Conservation (phyloP, 2,888 invertebrate species). For the Agriopis marginaria region DNA sequence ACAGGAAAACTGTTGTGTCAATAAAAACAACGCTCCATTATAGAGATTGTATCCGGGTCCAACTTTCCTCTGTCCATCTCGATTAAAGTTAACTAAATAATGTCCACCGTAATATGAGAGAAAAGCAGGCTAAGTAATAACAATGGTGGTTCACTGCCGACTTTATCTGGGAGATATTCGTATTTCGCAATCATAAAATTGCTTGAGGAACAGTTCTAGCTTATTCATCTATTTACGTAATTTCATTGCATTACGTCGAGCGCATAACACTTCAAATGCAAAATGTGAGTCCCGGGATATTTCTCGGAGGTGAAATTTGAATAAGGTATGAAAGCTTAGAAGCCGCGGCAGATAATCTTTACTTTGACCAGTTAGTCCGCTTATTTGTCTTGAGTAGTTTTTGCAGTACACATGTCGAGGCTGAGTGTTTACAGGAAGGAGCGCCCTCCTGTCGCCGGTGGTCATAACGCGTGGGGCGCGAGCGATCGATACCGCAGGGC, state of each 20-base stretch:
- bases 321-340: constrained; percentile 25
- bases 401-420: constrained; percentile 57
- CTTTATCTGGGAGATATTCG: constrained; percentile 38
- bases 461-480: constrained; percentile 79
- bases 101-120: constrained; percentile 34
- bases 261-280: constrained; percentile 56
- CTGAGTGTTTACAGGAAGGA: constrained; percentile 71
- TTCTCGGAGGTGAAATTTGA: constrained; percentile 29
- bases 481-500: constrained; percentile 81
- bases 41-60: constrained; percentile 51
- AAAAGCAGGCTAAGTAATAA: constrained; percentile 38
- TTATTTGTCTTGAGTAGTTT: constrained; percentile 28
- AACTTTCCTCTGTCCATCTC: constrained; percentile 37
- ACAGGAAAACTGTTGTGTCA: constrained; percentile 52
- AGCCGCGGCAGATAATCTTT: constrained; percentile 23
- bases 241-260: constrained; percentile 58
- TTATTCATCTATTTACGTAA: constrained; percentile 50
- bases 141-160: constrained; percentile 41
- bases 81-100: constrained; percentile 35
- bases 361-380: not conserved
- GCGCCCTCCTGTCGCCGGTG: constrained; percentile 83
- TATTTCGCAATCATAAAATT: constrained; percentile 52
- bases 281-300: constrained; percentile 45
- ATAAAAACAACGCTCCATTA: constrained; percentile 65
- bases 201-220: constrained; percentile 51